Percentiles rank a stretch among this genome's conserved stretches.
These are phyloP conservation scores for Xenopus tropicalis DNA, from an alignment of 2,113 vertebrate species.

Conservation along the genomic window DNA sequence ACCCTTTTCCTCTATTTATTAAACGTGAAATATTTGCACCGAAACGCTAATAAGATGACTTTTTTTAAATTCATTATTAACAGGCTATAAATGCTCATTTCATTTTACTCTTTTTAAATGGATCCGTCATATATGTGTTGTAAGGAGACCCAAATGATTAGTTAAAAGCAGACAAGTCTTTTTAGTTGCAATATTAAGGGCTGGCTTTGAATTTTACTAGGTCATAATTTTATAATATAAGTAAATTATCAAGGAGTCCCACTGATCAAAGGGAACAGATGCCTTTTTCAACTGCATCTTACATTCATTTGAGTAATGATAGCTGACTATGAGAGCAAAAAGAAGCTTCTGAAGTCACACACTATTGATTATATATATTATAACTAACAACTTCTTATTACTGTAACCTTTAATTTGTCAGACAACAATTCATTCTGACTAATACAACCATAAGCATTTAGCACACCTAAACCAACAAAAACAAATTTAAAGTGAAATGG, in stretches of 20 bases:
- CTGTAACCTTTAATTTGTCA: too few species aligned
- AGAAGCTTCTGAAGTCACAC: too few species aligned
- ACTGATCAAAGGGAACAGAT: neutral
- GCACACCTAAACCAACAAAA: too few species aligned
- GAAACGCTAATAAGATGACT: constrained; percentile 63
- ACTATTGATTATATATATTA: too few species aligned
- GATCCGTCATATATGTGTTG: constrained; percentile 59
- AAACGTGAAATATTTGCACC: too few species aligned
- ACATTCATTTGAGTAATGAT: neutral
- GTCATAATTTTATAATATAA: constrained; percentile 61
- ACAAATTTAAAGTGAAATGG: too few species aligned
- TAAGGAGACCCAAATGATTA: constrained; percentile 60
- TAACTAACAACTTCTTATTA: too few species aligned
- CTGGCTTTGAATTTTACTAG: constrained; percentile 48
- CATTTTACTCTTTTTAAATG: constrained; percentile 66
- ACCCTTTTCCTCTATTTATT: too few species aligned
- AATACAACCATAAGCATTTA: too few species aligned
- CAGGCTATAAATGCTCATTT: constrained; percentile 65
- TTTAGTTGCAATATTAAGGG: constrained; percentile 40
- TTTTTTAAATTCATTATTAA: constrained; percentile 65
- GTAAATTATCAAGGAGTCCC: constrained; percentile 60
- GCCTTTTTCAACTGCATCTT: constrained; percentile 1
- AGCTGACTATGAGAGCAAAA: too few species aligned
- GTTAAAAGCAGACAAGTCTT: constrained; percentile 56
- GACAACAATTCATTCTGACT: too few species aligned